These are phyloP conservation scores for Crax fasciolata DNA, from an alignment of 2,797 vertebrate genomes.

Conservation along the genomic window DNA sequence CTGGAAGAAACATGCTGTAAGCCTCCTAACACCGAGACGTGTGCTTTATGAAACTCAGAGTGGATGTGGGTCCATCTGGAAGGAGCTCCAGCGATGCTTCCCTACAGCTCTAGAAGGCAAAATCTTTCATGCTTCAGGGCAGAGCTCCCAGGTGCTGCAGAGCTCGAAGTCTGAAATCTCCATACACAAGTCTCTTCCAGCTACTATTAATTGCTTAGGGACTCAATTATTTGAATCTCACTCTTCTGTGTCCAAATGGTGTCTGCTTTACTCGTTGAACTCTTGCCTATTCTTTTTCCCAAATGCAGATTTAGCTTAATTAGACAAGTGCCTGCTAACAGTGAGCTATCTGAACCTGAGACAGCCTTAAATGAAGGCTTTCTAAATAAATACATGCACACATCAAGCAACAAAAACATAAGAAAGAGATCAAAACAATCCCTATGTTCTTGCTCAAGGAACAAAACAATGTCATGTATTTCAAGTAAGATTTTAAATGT, in stretches of 20 bases:
- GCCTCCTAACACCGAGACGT: background rate
- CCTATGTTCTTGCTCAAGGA: background rate
- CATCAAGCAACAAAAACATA: background rate
- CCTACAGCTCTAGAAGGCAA: background rate
- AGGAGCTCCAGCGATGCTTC: background rate
- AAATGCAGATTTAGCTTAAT: slow-evolving; percentile 16
- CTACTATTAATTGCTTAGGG: background rate
- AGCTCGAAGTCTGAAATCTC: background rate
- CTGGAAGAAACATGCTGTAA: background rate
- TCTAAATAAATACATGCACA: background rate
- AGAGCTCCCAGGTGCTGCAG: background rate
- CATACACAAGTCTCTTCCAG: background rate
- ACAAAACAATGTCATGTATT: background rate
- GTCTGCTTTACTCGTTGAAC: background rate
- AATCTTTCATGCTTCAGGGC: background rate
- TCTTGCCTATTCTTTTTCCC: slow-evolving; percentile 1
- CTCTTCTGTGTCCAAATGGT: background rate
- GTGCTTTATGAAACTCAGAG: background rate
- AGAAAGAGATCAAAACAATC: background rate
- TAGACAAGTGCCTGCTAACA: slow-evolving; percentile 31
- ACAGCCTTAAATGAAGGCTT: slow-evolving; percentile 4
- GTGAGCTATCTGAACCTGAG: background rate
- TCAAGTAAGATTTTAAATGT: background rate
- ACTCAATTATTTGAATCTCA: background rate
- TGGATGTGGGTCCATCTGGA: background rate